These are phyloP conservation scores for Orthosia gothica DNA, from an alignment of 2,888 invertebrate genomes.

Conservation along the genomic window DNA sequence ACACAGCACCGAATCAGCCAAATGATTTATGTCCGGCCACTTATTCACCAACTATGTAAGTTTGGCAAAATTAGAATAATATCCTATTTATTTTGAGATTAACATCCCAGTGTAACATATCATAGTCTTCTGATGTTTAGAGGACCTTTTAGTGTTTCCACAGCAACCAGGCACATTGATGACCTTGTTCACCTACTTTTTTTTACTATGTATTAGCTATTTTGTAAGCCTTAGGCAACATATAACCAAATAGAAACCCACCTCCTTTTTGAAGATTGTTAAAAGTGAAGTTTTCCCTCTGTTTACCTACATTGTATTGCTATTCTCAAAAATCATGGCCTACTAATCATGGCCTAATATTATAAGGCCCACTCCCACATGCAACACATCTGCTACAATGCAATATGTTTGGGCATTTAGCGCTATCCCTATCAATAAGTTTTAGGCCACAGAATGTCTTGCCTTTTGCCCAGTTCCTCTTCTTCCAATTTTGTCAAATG, in stretches of 20 bases:
- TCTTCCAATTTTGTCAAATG: slow-evolving; percentile 4
- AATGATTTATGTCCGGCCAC: slow-evolving; percentile 79
- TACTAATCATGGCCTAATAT: too few species aligned
- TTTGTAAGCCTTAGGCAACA: not conserved
- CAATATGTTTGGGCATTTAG: too few species aligned
- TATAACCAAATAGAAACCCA: not conserved
- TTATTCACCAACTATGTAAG: slow-evolving; percentile 83
- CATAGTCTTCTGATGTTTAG: too few species aligned
- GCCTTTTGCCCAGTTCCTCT: not conserved
- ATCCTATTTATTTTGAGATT: not conserved
- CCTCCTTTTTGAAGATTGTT: not conserved
- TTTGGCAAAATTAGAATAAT: slow-evolving; percentile 37
- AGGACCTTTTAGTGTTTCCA: not conserved
- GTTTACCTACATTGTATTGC: too few species aligned
- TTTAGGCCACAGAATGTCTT: not conserved
- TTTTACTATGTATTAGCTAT: not conserved
- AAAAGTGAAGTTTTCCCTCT: not conserved
- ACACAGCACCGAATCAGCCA: slow-evolving; percentile 68
- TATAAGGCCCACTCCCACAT: too few species aligned
- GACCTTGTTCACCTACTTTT: not conserved
- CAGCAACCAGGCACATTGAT: not conserved
- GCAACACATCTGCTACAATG: too few species aligned
- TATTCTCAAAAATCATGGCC: too few species aligned
- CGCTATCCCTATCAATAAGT: not conserved
- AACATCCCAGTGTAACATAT: not conserved